These are phyloP conservation scores for Dichetophora obliterata DNA, from an alignment of 2,888 invertebrate genomes.

Conservation along the genomic window DNA sequence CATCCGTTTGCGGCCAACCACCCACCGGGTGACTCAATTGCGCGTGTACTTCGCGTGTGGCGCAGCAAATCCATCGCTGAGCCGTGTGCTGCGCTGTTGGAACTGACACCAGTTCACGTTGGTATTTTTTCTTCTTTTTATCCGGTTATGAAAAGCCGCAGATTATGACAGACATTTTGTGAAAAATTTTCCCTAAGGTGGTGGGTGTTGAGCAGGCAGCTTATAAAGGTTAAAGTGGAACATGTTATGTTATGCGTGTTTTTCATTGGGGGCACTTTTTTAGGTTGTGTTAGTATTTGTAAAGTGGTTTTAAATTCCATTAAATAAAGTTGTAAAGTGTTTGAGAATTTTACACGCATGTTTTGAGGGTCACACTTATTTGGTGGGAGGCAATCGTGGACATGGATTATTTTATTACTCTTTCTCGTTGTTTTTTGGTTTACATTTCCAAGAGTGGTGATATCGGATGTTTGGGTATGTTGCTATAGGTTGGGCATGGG, in stretches of 20 bases:
- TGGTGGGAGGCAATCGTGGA: not conserved
- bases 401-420: conserved; percentile 18
- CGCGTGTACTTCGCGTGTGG: not conserved
- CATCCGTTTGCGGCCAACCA: not conserved
- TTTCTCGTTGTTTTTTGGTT: not conserved
- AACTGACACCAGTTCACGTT: not conserved
- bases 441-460: not conserved
- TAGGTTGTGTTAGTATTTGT: conserved; percentile 21
- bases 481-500: no score
- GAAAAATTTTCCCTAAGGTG: conserved; percentile 5
- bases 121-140: conserved; percentile 2
- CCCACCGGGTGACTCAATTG: conserved; percentile 30
- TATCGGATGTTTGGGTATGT: not conserved
- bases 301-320: conserved; percentile 65
- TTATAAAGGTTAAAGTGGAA: conserved; percentile 12
- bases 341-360: conserved; percentile 16
- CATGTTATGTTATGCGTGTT: no score
- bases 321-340: conserved; percentile 61
- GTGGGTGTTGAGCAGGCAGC: conserved; percentile 9
- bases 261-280: not conserved
- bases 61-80: not conserved
- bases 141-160: conserved; percentile 3
- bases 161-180: conserved; percentile 22
- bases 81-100: not conserved
- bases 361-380: not conserved